These are phyloP conservation scores for Ommatoiulus sabulosus DNA, from an alignment of 2,888 invertebrate species.

Conservation along the genomic window DNA sequence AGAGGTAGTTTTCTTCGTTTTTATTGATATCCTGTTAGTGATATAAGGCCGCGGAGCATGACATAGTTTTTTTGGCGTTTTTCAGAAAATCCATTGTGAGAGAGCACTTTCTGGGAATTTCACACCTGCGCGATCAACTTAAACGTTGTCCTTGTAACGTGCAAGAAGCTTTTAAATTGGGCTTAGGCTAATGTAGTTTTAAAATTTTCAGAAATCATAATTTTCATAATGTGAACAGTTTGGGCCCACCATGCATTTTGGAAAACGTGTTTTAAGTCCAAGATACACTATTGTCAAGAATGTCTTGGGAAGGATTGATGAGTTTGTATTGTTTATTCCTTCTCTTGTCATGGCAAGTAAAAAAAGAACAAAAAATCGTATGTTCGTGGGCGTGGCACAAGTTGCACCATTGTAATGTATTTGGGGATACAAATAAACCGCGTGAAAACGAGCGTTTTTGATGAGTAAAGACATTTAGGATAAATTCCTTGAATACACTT, in stretches of 20 bases:
- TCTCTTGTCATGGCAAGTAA: background rate
- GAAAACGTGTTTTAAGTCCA: background rate
- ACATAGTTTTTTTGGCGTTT: background rate
- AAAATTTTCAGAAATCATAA: background rate
- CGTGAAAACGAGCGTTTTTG: too few species aligned
- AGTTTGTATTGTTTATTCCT: background rate
- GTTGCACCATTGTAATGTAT: too few species aligned
- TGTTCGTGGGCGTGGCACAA: too few species aligned
- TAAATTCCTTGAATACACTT: too few species aligned
- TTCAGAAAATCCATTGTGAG: background rate
- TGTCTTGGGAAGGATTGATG: background rate
- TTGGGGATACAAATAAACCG: too few species aligned
- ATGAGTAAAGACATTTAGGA: too few species aligned
- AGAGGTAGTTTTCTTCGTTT: background rate
- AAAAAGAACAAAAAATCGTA: too few species aligned
- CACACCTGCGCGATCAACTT: slow-evolving; percentile 4
- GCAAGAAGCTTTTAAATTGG: slow-evolving; percentile 1
- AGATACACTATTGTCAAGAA: background rate
- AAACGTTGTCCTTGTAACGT: slow-evolving; percentile 22
- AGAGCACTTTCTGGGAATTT: slow-evolving; percentile 7
- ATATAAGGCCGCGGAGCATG: background rate
- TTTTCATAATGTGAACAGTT: background rate
- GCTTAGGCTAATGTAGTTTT: background rate
- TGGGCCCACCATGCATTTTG: background rate
- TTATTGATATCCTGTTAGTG: slow-evolving; percentile 38